A percentile compares a stretch with the other conserved stretches of the same genome.
Evolutionary conservation across 2,113 vertebrate species (phyloP).

Genomic region (Candoia aspera): DNA sequence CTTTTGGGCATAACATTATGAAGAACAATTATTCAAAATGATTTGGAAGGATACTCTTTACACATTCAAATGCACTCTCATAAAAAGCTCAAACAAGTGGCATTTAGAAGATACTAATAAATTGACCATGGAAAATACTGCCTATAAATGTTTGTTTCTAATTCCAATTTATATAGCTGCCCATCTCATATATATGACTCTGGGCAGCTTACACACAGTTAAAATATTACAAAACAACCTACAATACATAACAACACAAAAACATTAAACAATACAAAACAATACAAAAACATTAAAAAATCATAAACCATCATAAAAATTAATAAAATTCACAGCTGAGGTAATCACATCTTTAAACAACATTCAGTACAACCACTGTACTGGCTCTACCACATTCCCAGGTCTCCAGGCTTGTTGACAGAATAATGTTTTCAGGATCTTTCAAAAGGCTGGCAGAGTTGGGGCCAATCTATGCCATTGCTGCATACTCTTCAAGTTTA

Average conservation of each 20-base stretch:
- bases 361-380: neutral
- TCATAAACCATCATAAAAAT: neutral
- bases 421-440: neutral
- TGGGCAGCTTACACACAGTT: neutral
- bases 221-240: neutral
- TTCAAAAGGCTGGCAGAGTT: neutral
- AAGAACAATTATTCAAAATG: conserved; percentile 8
- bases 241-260: neutral
- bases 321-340: neutral
- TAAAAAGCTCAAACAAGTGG: neutral
- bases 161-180: neutral
- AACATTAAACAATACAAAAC: neutral
- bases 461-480: neutral
- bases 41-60: conserved; percentile 14
- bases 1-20: neutral
- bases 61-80: conserved; percentile 22
- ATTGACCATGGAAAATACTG: neutral
- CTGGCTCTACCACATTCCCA: neutral
- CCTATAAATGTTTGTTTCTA: neutral
- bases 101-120: conserved; percentile 20
- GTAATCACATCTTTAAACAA: neutral
- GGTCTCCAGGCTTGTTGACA: neutral
- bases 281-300: neutral
- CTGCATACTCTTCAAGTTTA: neutral
- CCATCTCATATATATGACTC: neutral